A percentile compares a stretch with the other conserved stretches of the same genome.
phyloP scores from a whole-genome alignment of 2,113 vertebrate genomes.

The Haemorhous mexicanus region DNA sequence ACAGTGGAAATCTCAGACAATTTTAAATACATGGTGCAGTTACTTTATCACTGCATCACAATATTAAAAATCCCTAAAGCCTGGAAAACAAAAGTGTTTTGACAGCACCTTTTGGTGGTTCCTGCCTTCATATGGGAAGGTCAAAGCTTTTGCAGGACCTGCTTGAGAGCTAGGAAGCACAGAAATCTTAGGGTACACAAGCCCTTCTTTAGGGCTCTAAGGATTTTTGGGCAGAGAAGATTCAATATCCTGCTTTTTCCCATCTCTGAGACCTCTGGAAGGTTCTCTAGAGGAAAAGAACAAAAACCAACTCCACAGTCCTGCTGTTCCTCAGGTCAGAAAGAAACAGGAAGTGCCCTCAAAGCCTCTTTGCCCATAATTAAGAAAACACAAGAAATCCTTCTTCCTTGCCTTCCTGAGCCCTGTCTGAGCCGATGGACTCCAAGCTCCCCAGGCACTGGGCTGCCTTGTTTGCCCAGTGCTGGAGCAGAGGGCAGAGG shows the following conservation, averaged over 20 bases:
- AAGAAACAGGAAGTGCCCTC: not conserved
- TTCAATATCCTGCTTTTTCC: not conserved
- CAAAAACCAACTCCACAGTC: not conserved
- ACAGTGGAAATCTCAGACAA: constrained; percentile 34
- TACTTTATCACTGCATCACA: constrained; percentile 10
- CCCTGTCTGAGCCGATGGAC: not conserved
- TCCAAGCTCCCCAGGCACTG: not conserved
- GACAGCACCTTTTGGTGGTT: not conserved
- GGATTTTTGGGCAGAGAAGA: not conserved
- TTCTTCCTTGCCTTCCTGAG: not conserved
- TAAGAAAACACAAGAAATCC: not conserved
- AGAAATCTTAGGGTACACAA: not conserved
- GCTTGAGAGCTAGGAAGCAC: not conserved
- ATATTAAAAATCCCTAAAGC: not conserved
- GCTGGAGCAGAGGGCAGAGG: not conserved
- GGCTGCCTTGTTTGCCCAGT: not conserved
- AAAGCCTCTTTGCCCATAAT: not conserved
- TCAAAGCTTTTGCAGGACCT: not conserved
- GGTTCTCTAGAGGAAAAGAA: not conserved
- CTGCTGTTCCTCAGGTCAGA: not conserved
- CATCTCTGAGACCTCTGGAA: not conserved
- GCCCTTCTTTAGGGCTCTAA: not conserved
- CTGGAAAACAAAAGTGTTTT: not conserved
- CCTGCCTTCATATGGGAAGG: accelerated
- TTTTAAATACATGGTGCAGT: constrained; percentile 38